Evolutionary conservation across 92 coral and sea anemone genomes (phyloP).

Genomic region (Palythoa heliodiscus): DNA sequence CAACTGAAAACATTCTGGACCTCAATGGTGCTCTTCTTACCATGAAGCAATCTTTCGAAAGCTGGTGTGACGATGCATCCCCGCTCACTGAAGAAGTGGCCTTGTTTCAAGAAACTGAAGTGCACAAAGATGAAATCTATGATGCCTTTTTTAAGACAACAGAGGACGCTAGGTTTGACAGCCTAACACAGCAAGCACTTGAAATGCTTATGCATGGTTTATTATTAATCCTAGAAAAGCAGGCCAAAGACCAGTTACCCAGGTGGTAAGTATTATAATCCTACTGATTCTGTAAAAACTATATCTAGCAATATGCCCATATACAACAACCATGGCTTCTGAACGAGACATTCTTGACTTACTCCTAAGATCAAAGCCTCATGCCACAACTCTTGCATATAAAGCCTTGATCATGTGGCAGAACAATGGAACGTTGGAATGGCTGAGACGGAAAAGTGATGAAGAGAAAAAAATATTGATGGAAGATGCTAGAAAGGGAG

Average conservation of each 20-base stretch:
- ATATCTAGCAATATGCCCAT: not conserved
- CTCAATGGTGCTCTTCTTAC: not conserved
- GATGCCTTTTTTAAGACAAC: not conserved
- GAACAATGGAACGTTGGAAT: constrained; percentile 10
- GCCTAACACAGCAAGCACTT: constrained; percentile 9
- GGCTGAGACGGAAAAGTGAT: constrained; percentile 9
- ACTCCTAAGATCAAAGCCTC: constrained; percentile 3
- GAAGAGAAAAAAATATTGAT: not conserved
- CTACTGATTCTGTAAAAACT: not conserved
- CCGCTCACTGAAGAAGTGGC: not conserved
- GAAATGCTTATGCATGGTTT: constrained; percentile 21
- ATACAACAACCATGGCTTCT: constrained; percentile 24
- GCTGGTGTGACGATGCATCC: constrained; percentile 6
- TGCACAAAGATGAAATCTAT: constrained; percentile 13
- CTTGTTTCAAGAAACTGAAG: not conserved
- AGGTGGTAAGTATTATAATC: not conserved
- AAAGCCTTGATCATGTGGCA: constrained; percentile 12
- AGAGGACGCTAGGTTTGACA: not conserved
- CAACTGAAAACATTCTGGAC: not conserved
- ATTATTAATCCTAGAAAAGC: constrained; percentile 5
- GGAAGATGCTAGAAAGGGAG: constrained; percentile 6
- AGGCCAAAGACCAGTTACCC: constrained; percentile 16
- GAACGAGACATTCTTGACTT: constrained; percentile 7
- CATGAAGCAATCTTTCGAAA: not conserved
- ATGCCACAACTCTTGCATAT: constrained; percentile 7